phyloP scores from a whole-genome alignment of 2,797 vertebrate genomes.

The Sylvilagus floridanus region DNA sequence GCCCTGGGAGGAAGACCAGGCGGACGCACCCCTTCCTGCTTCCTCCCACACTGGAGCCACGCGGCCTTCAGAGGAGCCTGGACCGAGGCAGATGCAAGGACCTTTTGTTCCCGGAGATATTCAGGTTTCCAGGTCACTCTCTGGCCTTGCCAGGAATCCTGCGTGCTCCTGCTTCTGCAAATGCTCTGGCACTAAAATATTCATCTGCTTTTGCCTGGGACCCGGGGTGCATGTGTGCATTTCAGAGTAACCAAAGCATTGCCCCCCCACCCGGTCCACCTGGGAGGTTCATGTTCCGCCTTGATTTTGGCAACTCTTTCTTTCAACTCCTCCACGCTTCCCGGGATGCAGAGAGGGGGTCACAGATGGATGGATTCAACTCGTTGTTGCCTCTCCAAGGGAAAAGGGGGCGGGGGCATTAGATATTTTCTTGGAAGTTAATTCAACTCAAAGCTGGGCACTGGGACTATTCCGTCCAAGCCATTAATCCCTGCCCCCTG shows the following conservation, averaged over 20 bases:
- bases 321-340: not conserved
- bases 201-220: slow-evolving; percentile 44
- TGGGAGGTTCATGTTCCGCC: not conserved
- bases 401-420: not conserved
- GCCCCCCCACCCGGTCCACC: not conserved
- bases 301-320: not conserved
- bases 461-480: slow-evolving; percentile 53
- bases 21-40: slow-evolving; percentile 39
- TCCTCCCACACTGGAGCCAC: slow-evolving; percentile 56
- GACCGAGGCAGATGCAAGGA: slow-evolving; percentile 68
- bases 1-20: slow-evolving; percentile 45
- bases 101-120: slow-evolving; percentile 76
- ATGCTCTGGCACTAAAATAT: slow-evolving; percentile 74
- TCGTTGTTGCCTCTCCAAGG: slow-evolving; percentile 60
- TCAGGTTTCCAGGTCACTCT: slow-evolving; percentile 76
- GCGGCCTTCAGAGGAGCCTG: slow-evolving; percentile 82
- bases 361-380: slow-evolving; percentile 31
- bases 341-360: not conserved
- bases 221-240: not conserved
- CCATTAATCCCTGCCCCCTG: slow-evolving; percentile 47
- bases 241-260: not conserved
- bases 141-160: slow-evolving; percentile 70
- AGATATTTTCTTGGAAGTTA: slow-evolving; percentile 55
- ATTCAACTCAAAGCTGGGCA: slow-evolving; percentile 61
- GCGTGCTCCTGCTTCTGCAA: slow-evolving; percentile 49